phyloP scores from a whole-genome alignment of 2,797 vertebrate genomes.

The Hyperoplus immaculatus region DNA sequence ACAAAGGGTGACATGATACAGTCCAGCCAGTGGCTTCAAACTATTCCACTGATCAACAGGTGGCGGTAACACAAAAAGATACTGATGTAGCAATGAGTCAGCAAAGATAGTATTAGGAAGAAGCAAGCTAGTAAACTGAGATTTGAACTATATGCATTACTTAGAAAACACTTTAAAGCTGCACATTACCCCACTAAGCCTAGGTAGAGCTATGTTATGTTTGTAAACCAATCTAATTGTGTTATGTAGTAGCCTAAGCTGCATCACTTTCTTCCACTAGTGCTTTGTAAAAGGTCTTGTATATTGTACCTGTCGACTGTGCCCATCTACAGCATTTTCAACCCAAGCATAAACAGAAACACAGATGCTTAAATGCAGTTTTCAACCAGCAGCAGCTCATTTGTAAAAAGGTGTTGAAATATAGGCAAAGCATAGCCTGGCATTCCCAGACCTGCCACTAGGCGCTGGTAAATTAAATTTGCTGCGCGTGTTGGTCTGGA shows the following conservation, averaged over 20 bases:
- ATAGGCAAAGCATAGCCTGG: not conserved
- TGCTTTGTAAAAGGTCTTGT: not conserved
- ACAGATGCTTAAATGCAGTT: not conserved
- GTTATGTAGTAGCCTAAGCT: not conserved
- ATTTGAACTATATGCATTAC: not conserved
- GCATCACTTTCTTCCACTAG: not conserved
- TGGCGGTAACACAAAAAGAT: not conserved
- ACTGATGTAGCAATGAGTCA: not conserved
- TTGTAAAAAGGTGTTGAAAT: slow-evolving; percentile 7
- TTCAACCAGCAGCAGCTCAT: slow-evolving; percentile 6
- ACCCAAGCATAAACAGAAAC: not conserved
- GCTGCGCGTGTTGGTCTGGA: too few relatives aligned
- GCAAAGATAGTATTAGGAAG: not conserved
- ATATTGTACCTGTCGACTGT: not conserved
- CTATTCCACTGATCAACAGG: not conserved
- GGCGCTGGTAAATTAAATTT: too few relatives aligned
- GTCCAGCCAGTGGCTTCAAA: not conserved
- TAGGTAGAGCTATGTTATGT: not conserved
- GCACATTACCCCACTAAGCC: not conserved
- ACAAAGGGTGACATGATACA: not conserved
- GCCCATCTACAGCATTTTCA: not conserved
- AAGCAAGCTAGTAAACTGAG: too few relatives aligned
- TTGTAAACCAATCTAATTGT: not conserved
- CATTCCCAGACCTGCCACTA: too few relatives aligned
- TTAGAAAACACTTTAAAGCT: not conserved